phyloP scores from a whole-genome alignment of 2,888 invertebrate genomes.

The Leistus spinibarbis region DNA sequence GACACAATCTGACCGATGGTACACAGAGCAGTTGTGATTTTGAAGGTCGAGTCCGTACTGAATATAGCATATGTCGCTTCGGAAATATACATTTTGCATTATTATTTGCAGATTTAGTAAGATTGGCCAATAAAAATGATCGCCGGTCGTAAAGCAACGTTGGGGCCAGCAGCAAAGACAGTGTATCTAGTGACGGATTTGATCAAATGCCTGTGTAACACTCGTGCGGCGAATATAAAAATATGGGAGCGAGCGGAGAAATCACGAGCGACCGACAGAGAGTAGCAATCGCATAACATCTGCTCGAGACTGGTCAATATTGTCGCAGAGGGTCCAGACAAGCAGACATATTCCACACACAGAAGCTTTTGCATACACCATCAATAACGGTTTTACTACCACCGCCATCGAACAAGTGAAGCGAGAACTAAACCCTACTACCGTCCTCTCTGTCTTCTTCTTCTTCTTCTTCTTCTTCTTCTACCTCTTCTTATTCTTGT shows the following conservation, averaged over 20 bases:
- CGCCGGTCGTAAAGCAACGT: neutral
- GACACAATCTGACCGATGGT: no score
- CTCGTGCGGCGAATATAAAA: neutral
- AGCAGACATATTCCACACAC: neutral
- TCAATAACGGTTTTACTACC: slow-evolving; percentile 32
- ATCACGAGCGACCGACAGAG: neutral
- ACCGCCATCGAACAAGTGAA: neutral
- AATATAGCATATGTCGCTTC: neutral
- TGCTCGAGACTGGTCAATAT: slow-evolving; percentile 7
- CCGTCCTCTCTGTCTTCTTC: neutral
- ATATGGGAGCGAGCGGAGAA: neutral
- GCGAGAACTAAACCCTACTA: neutral
- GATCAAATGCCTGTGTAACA: neutral
- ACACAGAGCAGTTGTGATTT: no score
- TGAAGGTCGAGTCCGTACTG: no score
- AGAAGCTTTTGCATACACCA: slow-evolving; percentile 28
- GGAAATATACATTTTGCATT: neutral
- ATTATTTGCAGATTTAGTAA: neutral
- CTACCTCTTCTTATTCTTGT: neutral
- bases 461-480: neutral
- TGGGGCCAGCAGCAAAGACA: neutral
- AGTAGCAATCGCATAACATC: neutral
- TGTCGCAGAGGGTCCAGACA: neutral
- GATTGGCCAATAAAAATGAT: neutral
- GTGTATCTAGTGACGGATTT: neutral